phyloP scores from a whole-genome alignment of 2,113 vertebrate genomes.

The Zingel zingel region DNA sequence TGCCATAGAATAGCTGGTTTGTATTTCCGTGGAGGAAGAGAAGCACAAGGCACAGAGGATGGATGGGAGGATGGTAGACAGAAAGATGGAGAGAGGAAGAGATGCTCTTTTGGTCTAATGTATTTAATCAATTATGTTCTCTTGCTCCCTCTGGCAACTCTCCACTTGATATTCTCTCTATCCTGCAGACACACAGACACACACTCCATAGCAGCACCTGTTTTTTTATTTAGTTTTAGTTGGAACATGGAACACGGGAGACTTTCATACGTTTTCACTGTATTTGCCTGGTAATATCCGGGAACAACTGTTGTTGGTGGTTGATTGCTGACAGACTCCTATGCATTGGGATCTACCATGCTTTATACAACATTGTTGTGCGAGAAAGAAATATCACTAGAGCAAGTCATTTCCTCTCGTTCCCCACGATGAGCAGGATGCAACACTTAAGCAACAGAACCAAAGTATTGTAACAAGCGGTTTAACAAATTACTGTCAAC shows the following conservation, averaged over 20 bases:
- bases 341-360: neutral
- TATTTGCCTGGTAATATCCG: neutral
- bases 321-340: constrained; percentile 9
- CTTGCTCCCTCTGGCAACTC: constrained; percentile 54
- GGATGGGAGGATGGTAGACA: constrained; percentile 51
- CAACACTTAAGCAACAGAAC: too few species aligned
- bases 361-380: neutral
- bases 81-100: constrained; percentile 55
- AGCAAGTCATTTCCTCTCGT: constrained; percentile 10
- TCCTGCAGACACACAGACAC: constrained; percentile 10
- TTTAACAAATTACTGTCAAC: too few species aligned
- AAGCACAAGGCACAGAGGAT: constrained; percentile 42
- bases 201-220: neutral
- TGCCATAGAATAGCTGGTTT: constrained; percentile 32
- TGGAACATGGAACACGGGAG: neutral
- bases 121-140: constrained; percentile 71
- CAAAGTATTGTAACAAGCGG: too few species aligned
- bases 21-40: constrained; percentile 43
- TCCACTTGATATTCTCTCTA: constrained; percentile 53
- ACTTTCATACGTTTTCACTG: neutral
- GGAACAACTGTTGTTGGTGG: neutral
- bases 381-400: neutral
- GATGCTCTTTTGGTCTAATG: constrained; percentile 68
- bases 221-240: constrained; percentile 9
- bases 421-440: neutral